phyloP scores from a whole-genome alignment of 2,888 invertebrate species.

The Ectobius pallidus region DNA sequence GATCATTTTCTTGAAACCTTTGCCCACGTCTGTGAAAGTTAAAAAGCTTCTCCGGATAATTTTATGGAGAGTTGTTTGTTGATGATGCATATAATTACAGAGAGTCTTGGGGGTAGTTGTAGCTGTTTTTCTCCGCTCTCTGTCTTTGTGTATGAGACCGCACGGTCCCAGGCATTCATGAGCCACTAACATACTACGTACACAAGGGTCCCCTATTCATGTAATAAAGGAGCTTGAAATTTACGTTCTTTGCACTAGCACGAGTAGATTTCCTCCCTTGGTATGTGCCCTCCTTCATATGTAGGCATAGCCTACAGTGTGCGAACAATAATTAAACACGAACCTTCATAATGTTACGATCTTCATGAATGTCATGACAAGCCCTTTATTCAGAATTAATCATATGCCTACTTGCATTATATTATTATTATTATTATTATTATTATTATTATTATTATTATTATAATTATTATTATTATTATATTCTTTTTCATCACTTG shows the following conservation, averaged over 20 bases:
- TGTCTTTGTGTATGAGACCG: slow-evolving; percentile 1
- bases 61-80: background rate
- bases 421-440: background rate
- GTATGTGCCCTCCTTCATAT: background rate
- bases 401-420: background rate
- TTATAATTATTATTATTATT: background rate
- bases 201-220: slow-evolving; percentile 12
- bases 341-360: background rate
- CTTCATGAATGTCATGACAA: background rate
- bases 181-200: background rate
- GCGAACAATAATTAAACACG: too few relatives aligned
- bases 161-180: slow-evolving; percentile 1
- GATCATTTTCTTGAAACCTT: too few relatives aligned
- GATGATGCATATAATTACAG: background rate
- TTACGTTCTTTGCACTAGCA: background rate
- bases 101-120: background rate
- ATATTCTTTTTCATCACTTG: too few relatives aligned
- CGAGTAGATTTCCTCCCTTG: background rate
- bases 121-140: background rate
- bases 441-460: background rate
- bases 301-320: too few relatives aligned
- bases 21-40: too few relatives aligned
- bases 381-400: background rate
- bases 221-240: slow-evolving; percentile 12
- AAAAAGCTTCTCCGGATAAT: background rate